Conservation (phyloP, 2,797 vertebrate genomes). For the Acanthopagrus latus region DNA sequence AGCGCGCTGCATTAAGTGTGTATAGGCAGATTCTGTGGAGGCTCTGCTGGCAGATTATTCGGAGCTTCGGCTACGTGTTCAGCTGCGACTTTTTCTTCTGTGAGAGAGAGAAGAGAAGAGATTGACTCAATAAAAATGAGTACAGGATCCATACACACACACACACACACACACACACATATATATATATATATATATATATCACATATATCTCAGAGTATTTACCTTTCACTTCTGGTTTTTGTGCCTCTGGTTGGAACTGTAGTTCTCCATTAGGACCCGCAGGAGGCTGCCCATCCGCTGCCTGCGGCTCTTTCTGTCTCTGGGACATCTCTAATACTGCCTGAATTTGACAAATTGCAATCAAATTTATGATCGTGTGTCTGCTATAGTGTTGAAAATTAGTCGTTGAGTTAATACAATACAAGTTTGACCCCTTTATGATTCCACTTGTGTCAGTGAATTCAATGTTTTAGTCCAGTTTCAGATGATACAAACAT, state of each 20-base stretch:
- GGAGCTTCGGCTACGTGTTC: conserved; percentile 65
- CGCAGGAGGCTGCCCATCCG: conserved; percentile 70
- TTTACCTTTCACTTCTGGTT: conserved; percentile 71
- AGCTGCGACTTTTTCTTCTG: conserved; percentile 76
- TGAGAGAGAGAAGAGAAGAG: conserved; percentile 35
- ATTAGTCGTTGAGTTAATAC: no score
- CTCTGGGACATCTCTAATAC: conserved; percentile 92
- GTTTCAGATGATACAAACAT: background rate
- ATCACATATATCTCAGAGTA: background rate
- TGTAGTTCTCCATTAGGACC: conserved; percentile 86
- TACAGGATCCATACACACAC: background rate
- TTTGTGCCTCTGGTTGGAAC: conserved; percentile 80
- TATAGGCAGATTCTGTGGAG: conserved; percentile 84
- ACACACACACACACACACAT: no score
- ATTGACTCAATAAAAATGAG: background rate
- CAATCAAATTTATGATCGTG: background rate
- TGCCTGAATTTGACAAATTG: conserved; percentile 76
- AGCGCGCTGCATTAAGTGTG: conserved; percentile 67
- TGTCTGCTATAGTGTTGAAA: background rate
- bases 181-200: background rate
- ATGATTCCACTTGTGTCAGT: background rate
- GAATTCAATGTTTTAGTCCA: background rate
- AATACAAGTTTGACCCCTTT: background rate
- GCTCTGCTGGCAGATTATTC: conserved; percentile 81
- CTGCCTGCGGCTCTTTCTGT: conserved; percentile 84